A percentile compares a stretch with the other conserved stretches of the same genome.
Evolutionary conservation across 2,888 invertebrate species (phyloP).

Genomic region (Ceriagrion tenellum): DNA sequence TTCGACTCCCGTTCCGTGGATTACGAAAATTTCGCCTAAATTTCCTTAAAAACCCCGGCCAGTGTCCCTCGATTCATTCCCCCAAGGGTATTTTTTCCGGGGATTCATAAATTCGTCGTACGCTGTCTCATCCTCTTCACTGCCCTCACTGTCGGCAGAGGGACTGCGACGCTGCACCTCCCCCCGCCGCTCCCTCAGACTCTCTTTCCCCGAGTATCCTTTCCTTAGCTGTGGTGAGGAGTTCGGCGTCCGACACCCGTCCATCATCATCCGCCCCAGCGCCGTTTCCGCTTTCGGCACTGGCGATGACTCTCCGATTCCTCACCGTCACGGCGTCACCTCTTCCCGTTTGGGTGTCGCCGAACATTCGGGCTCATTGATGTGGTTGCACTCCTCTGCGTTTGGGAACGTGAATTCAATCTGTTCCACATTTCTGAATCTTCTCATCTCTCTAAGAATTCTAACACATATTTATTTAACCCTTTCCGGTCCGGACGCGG

Average conservation of each 20-base stretch:
- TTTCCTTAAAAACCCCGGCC: no score
- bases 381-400: neutral
- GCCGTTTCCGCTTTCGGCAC: neutral
- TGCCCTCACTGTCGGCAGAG: neutral
- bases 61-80: no score
- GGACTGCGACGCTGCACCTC: neutral
- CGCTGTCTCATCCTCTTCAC: neutral
- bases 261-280: neutral
- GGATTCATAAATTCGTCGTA: neutral
- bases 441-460: no score
- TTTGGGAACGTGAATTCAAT: no score
- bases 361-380: neutral
- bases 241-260: neutral
- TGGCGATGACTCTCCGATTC: constrained; percentile 9
- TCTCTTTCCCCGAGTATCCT: neutral
- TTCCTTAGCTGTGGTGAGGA: no score
- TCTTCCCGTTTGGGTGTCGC: neutral
- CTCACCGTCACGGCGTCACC: neutral
- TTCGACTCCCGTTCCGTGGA: no score
- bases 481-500: no score
- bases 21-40: no score
- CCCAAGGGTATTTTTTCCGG: neutral
- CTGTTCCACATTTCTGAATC: no score
- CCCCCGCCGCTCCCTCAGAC: neutral
- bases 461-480: no score